Conservation (phyloP, 2,888 invertebrate genomes). For the Caenorhabditis becei region DNA sequence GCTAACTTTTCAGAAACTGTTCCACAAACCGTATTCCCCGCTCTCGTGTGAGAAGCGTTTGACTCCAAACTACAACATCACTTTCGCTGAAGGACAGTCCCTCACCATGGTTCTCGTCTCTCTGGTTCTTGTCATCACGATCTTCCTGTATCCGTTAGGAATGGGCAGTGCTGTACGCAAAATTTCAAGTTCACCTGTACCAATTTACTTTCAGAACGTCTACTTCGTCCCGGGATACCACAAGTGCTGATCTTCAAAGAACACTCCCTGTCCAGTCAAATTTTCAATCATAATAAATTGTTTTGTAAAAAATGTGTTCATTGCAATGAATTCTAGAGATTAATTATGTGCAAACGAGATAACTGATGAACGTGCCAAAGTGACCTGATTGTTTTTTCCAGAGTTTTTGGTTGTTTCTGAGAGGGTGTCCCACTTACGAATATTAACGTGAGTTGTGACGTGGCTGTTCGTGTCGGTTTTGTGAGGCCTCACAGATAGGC, state of each 20-base stretch:
- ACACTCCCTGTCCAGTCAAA: neutral
- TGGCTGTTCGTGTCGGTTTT: no score
- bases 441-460: no score
- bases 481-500: no score
- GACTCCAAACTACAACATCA: slow-evolving; percentile 16
- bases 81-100: slow-evolving; percentile 34
- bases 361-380: no score
- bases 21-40: slow-evolving; percentile 35
- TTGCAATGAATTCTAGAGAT: no score
- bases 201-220: slow-evolving; percentile 22
- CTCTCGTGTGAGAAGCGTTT: slow-evolving; percentile 31
- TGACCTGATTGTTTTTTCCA: no score
- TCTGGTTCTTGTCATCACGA: slow-evolving; percentile 9
- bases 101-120: neutral
- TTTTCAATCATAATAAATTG: no score
- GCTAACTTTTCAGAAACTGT: slow-evolving; percentile 16
- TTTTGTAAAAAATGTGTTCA: no score
- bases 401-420: no score
- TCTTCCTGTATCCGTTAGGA: slow-evolving; percentile 26
- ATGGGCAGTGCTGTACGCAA: slow-evolving; percentile 22
- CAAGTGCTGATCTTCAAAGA: neutral
- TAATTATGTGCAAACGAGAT: no score
- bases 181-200: neutral
- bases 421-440: no score
- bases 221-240: slow-evolving; percentile 49